These are phyloP conservation scores for Sisyra nigra DNA, from an alignment of 2,888 invertebrate genomes.

Conservation along the genomic window DNA sequence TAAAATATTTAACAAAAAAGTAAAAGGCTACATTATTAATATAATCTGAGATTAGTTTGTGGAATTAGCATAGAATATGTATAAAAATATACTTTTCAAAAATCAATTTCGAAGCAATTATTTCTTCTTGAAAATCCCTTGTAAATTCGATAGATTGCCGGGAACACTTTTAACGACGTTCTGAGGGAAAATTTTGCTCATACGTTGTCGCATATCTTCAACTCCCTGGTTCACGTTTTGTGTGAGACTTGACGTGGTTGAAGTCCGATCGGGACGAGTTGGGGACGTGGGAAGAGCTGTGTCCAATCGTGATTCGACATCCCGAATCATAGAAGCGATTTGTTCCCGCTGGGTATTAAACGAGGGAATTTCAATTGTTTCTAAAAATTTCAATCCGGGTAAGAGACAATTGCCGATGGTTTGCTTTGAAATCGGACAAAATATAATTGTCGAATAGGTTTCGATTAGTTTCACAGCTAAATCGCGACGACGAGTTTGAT, in stretches of 20 bases:
- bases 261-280: constrained; percentile 6
- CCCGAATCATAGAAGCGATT: constrained; percentile 32
- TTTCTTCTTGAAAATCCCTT: constrained; percentile 30
- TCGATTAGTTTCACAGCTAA: constrained; percentile 43
- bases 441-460: constrained; percentile 41
- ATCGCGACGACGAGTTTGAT: constrained; percentile 37
- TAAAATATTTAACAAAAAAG: too few relatives aligned
- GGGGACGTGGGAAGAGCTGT: constrained; percentile 8
- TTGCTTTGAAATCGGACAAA: constrained; percentile 32
- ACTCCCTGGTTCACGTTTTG: constrained; percentile 34
- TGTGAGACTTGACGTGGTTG: constrained; percentile 12
- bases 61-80: background rate
- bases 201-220: constrained; percentile 40
- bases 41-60: too few relatives aligned
- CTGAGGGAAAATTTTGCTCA: constrained; percentile 39
- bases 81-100: background rate
- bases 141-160: constrained; percentile 25
- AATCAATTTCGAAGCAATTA: constrained; percentile 13
- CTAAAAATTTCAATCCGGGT: constrained; percentile 30
- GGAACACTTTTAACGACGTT: constrained; percentile 22
- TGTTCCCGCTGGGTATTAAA: constrained; percentile 29
- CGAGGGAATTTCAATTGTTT: constrained; percentile 1
- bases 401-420: constrained; percentile 29
- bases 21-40: too few relatives aligned
- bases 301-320: constrained; percentile 32